Base-by-base conservation (phyloP, 2,797 vertebrate species). In the Molossus molossus region DNA sequence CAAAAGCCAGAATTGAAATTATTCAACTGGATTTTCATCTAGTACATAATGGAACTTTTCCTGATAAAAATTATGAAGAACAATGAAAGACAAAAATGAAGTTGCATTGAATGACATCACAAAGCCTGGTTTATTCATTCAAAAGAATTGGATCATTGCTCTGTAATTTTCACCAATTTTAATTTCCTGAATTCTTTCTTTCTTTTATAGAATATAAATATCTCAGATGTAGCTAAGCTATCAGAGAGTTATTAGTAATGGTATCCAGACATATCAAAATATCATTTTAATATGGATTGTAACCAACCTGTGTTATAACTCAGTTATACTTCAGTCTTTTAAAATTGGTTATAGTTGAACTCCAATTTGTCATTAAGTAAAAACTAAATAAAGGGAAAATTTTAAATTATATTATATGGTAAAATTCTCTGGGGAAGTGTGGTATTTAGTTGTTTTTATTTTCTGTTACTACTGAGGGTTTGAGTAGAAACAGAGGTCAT, bases 131-230 rank as follows among this genome's bases (percentile, higher is more conserved):
- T 72, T 57, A 3, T 25, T 77, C 13, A 67, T 91, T 65, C 2
- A 18, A 64, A 67, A 80, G 45, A 29, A 40, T 8, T 79, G 15
- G 7, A 3, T 92, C 21, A 53, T 89, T 70, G 9, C 6, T 75
- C n/a, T 86, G 3, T 79, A 72, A 82, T 21, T 94, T 84, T 80
- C 2, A 96, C 11, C 15, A 50, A 45, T 76, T 91, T 94, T 70
- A 58, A 90, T 33, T 92, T 64, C 9, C 17, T 64, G 29, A 86
- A 13, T 67, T 72, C 1, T 80, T 75, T 79, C 17, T 65, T 69
- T 65, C 23, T 70, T 76, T 50, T n/a, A 2, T 81, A 60, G 27
- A 53, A 75, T 69, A 40, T 76, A 95, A 69, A n/a, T 40, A 83
- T 23, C 45, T 77, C 40, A 81, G 27, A 27, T 85, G 5, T 65